These are phyloP conservation scores for Lacanobia wlatinum DNA, from an alignment of 2,888 invertebrate species.

Conservation along the genomic window DNA sequence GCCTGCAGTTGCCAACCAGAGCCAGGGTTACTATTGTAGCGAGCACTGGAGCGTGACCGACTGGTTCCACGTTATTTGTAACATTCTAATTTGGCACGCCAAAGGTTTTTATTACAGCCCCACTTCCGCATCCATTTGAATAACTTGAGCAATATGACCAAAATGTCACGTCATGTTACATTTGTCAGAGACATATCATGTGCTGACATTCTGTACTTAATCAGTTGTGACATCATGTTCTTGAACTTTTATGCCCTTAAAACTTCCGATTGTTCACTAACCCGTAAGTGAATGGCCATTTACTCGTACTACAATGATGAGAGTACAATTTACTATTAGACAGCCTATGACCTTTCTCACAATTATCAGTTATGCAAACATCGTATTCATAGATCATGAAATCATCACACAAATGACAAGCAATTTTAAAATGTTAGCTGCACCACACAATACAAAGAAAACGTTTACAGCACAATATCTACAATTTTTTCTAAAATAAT, in stretches of 20 bases:
- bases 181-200: conserved; percentile 33
- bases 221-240: conserved; percentile 20
- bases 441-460: conserved; percentile 34
- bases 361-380: conserved; percentile 43
- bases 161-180: conserved; percentile 50
- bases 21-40: conserved; percentile 49
- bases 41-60: conserved; percentile 47
- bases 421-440: conserved; percentile 36
- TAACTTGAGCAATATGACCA: conserved; percentile 41
- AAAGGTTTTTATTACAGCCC: conserved; percentile 52
- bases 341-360: conserved; percentile 46
- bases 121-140: conserved; percentile 57
- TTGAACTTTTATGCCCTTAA: conserved; percentile 51
- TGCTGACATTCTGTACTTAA: conserved; percentile 8
- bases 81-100: conserved; percentile 61
- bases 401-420: conserved; percentile 32
- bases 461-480: conserved; percentile 28
- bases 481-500: conserved; percentile 40
- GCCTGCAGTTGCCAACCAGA: conserved; percentile 30
- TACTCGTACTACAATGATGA: conserved; percentile 21
- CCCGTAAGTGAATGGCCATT: conserved; percentile 29
- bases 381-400: conserved; percentile 30
- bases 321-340: conserved; percentile 19
- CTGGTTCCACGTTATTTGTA: conserved; percentile 46
- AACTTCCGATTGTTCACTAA: conserved; percentile 40